Evolutionary conservation across 2,888 invertebrate species (phyloP).

Genomic region (Neoascia interrupta): DNA sequence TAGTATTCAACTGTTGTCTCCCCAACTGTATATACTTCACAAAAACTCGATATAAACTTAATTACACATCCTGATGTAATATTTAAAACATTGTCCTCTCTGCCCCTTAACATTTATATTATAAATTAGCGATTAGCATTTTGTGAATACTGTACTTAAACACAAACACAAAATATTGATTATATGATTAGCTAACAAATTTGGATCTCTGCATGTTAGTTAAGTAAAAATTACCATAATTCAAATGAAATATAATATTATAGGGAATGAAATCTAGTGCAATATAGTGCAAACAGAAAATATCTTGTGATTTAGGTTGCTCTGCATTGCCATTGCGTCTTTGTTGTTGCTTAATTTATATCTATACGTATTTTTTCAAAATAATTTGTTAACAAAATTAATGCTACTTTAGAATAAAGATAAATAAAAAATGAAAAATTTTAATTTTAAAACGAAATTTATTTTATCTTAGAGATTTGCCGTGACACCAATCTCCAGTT

Average conservation of each 20-base stretch:
- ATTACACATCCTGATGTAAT: background rate
- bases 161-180: background rate
- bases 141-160: slow-evolving; percentile 13
- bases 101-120: background rate
- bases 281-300: slow-evolving; percentile 27
- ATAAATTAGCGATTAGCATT: slow-evolving; percentile 16
- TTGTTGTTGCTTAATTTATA: slow-evolving; percentile 60
- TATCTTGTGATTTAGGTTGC: slow-evolving; percentile 64
- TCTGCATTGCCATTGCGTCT: slow-evolving; percentile 47
- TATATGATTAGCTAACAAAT: slow-evolving; percentile 2
- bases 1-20: no score
- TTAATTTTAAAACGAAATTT: slow-evolving; percentile 4
- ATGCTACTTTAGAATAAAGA: slow-evolving; percentile 17
- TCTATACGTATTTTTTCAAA: slow-evolving; percentile 38
- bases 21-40: no score
- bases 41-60: background rate
- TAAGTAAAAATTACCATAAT: no score
- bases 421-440: slow-evolving; percentile 1
- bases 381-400: slow-evolving; percentile 33
- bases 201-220: slow-evolving; percentile 43
- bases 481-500: slow-evolving; percentile 64
- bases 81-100: slow-evolving; percentile 18
- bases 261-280: slow-evolving; percentile 35
- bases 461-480: slow-evolving; percentile 10
- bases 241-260: no score